Conservation (phyloP, 2,797 vertebrate genomes). For the Phalloptychus januarius region DNA sequence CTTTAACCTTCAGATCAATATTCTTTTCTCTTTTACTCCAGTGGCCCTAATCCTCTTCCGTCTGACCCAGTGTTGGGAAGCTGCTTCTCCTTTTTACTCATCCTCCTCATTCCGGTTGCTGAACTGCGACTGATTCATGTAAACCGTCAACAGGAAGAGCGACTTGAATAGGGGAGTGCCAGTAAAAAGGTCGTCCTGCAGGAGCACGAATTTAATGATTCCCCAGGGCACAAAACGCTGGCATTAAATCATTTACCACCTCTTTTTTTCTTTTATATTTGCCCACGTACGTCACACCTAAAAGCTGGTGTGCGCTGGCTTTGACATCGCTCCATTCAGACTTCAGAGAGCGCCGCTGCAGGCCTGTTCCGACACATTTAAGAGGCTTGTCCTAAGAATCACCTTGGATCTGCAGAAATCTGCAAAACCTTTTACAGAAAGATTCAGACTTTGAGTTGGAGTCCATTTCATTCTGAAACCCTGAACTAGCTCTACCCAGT, state of each 20-base stretch:
- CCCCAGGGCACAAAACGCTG: conserved; percentile 56
- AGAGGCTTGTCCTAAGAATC: conserved; percentile 42
- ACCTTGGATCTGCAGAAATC: conserved; percentile 49
- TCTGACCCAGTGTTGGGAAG: conserved; percentile 42
- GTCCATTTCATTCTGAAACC: conserved; percentile 34
- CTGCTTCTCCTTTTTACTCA: conserved; percentile 24
- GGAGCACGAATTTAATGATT: conserved; percentile 60
- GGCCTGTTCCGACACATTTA: conserved; percentile 68
- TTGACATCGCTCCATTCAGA: conserved; percentile 18
- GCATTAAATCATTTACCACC: conserved; percentile 47
- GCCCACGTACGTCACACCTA: conserved; percentile 46
- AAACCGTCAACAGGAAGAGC: conserved; percentile 61
- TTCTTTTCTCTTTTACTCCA: not conserved
- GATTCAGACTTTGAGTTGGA: conserved; percentile 40
- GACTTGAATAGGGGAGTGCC: conserved; percentile 48
- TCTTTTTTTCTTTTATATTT: conserved; percentile 45
- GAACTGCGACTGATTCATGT: conserved; percentile 30
- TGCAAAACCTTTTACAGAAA: conserved; percentile 18
- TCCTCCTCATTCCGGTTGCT: conserved; percentile 23
- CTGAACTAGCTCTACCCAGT: conserved; percentile 3
- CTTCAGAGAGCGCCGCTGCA: conserved; percentile 49
- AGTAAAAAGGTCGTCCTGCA: conserved; percentile 57
- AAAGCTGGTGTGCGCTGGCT: conserved; percentile 37
- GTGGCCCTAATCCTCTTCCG: too few species aligned
- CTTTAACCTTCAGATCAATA: too few species aligned